phyloP scores from a whole-genome alignment of 2,797 vertebrate genomes.

The Phataginus tricuspis region DNA sequence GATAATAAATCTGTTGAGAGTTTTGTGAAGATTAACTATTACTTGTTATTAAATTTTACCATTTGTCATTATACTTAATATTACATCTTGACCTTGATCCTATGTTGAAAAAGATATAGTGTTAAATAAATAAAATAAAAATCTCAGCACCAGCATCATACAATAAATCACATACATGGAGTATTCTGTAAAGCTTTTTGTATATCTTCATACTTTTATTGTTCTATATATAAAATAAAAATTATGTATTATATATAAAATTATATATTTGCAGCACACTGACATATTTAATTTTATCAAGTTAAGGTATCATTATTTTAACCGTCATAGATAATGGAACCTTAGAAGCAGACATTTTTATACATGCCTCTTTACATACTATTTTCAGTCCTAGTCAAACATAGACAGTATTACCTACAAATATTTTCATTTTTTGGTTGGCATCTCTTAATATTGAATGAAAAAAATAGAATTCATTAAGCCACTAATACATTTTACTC shows the following conservation, averaged over 20 bases:
- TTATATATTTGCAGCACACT: neutral
- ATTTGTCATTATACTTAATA: neutral
- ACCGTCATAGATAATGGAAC: neutral
- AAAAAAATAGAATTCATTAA: constrained; percentile 36
- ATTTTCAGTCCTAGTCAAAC: neutral
- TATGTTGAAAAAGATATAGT: constrained; percentile 8
- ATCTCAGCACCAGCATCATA: neutral
- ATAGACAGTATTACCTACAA: neutral
- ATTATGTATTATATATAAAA: neutral
- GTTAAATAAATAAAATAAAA: constrained; percentile 42
- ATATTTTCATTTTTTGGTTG: neutral
- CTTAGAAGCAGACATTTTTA: neutral
- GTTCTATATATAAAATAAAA: neutral
- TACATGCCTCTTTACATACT: neutral
- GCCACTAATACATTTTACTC: neutral
- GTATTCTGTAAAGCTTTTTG: neutral
- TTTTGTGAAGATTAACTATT: constrained; percentile 17
- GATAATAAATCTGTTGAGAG: neutral
- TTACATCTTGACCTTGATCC: neutral
- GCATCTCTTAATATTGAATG: neutral
- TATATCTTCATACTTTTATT: constrained; percentile 17
- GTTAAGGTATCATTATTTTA: neutral
- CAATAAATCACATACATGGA: neutral
- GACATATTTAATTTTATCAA: constrained; percentile 3
- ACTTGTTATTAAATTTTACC: neutral